Conservation (phyloP, 2,888 invertebrate genomes). For the Urechis unicinctus region DNA sequence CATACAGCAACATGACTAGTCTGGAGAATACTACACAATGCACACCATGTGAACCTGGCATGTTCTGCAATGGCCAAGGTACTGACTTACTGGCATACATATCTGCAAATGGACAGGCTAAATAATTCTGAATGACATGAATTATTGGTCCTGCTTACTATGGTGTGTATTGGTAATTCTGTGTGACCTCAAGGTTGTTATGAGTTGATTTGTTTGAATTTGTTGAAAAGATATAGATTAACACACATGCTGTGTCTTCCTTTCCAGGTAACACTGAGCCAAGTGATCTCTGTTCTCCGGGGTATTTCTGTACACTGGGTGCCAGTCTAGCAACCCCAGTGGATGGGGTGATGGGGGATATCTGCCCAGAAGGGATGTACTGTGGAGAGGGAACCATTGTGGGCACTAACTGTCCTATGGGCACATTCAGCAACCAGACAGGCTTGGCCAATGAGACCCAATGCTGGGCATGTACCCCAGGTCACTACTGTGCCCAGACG, state of each 20-base stretch:
- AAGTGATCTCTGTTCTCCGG: conserved; percentile 32
- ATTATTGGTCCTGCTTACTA: too few species aligned
- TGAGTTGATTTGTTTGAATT: too few species aligned
- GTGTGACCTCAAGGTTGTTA: too few species aligned
- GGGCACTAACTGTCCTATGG: conserved; percentile 35
- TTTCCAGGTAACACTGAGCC: conserved; percentile 39
- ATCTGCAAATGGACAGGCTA: too few species aligned
- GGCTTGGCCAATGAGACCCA: conserved; percentile 31
- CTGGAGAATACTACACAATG: conserved; percentile 33
- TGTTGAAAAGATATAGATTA: too few species aligned
- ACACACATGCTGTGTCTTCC: too few species aligned
- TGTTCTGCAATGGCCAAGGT: conserved; percentile 42
- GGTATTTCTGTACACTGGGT: conserved; percentile 37
- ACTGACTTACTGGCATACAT: neutral
- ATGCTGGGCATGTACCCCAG: conserved; percentile 37
- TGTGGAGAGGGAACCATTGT: conserved; percentile 34
- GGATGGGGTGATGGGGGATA: conserved; percentile 35
- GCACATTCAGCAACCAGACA: conserved; percentile 30
- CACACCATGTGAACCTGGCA: conserved; percentile 40
- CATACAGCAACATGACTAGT: conserved; percentile 39
- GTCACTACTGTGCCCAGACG: conserved; percentile 35
- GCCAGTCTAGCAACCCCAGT: conserved; percentile 36
- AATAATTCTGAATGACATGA: too few species aligned
- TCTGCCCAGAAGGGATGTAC: conserved; percentile 36
- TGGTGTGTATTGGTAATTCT: too few species aligned